phyloP scores from a whole-genome alignment of 2,888 invertebrate genomes.

The Oscheius sp. region DNA sequence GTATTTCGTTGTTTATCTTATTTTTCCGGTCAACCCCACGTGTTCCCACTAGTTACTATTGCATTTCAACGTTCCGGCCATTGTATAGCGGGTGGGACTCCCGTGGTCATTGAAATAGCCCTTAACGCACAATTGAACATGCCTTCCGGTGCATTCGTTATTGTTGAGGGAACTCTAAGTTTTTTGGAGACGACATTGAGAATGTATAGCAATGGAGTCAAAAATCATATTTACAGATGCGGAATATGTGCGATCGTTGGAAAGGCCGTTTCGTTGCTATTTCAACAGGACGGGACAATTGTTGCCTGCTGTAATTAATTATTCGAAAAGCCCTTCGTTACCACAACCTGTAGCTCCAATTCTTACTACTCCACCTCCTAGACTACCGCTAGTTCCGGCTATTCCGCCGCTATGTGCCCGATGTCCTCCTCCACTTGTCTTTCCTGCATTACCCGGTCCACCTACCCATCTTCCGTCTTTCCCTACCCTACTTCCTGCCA shows the following conservation, averaged over 20 bases:
- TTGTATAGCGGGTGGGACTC: constrained; percentile 31
- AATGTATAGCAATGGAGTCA: background rate
- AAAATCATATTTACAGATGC: constrained; percentile 23
- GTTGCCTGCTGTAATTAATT: constrained; percentile 8
- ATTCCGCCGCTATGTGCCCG: constrained; percentile 1
- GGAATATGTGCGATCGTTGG: constrained; percentile 29
- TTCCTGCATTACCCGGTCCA: constrained; percentile 2
- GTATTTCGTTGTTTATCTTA: constrained; percentile 38
- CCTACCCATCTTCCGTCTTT: constrained; percentile 27
- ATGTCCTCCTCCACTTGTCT: constrained; percentile 22
- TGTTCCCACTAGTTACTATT: constrained; percentile 6
- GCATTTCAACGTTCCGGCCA: constrained; percentile 28
- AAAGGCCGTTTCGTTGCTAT: constrained; percentile 34
- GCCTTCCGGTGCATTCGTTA: constrained; percentile 34
- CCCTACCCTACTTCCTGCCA: constrained; percentile 15
- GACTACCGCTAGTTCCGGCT: constrained; percentile 17
- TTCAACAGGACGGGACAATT: constrained; percentile 24
- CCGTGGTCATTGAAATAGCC: constrained; percentile 28
- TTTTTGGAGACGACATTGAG: constrained; percentile 6
- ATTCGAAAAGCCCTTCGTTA: background rate
- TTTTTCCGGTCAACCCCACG: no score
- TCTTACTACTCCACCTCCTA: background rate
- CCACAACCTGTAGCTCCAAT: constrained; percentile 6
- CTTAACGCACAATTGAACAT: constrained; percentile 37
- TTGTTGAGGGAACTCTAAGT: constrained; percentile 13